These are phyloP conservation scores for Protonibea diacanthus DNA, from an alignment of 2,797 vertebrate genomes.

Conservation along the genomic window DNA sequence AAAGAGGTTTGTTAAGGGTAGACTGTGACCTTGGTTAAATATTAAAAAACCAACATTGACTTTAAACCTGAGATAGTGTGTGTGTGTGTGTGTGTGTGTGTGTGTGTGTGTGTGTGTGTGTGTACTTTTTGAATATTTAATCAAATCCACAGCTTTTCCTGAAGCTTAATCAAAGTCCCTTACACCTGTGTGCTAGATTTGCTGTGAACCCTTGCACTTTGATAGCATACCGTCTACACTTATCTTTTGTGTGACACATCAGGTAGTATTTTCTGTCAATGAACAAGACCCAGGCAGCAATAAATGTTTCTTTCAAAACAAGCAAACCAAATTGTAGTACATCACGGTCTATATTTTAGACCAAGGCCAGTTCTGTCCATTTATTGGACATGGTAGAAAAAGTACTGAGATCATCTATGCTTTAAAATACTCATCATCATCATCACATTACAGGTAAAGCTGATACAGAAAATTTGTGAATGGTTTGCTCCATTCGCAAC, in stretches of 20 bases:
- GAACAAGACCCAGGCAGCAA: neutral
- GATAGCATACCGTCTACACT: neutral
- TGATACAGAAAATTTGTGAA: neutral
- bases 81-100: no score
- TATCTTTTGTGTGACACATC: neutral
- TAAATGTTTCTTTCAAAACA: neutral
- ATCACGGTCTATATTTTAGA: neutral
- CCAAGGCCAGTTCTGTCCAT: neutral
- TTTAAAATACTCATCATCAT: neutral
- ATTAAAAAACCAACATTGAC: slow-evolving; percentile 13
- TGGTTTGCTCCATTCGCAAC: neutral
- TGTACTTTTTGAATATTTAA: neutral
- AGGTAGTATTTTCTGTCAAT: neutral
- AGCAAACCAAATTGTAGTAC: neutral
- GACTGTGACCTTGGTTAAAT: neutral
- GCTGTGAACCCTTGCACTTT: neutral
- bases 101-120: no score
- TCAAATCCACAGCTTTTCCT: neutral
- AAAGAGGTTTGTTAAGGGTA: neutral
- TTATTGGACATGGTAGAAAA: neutral
- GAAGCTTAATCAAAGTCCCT: neutral
- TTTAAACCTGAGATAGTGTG: neutral
- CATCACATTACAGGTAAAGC: neutral
- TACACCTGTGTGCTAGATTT: neutral
- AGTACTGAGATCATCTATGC: neutral